phyloP scores from a whole-genome alignment of 2,113 vertebrate genomes.

The Myotis davidii region DNA sequence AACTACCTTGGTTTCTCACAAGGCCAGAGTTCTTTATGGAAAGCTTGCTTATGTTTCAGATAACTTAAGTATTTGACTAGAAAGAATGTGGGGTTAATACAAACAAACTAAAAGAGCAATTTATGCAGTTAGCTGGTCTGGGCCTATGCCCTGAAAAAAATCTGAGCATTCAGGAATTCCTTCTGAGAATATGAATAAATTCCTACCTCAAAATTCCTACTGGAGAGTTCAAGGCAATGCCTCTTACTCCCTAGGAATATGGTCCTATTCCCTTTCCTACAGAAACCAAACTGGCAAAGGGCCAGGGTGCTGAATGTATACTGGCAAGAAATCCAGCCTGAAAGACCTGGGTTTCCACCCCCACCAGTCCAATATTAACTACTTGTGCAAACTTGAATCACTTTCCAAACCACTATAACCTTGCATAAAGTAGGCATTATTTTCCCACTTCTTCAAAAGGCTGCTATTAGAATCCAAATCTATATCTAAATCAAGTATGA shows the following conservation, averaged over 20 bases:
- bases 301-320: background rate
- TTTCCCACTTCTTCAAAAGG: constrained; percentile 15
- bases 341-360: background rate
- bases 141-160: background rate
- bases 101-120: background rate
- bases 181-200: background rate
- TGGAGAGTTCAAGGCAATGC: background rate
- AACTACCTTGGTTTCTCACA: background rate
- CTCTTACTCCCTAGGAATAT: background rate
- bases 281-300: background rate
- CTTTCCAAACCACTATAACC: constrained; percentile 38
- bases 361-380: background rate
- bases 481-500: constrained; percentile 21
- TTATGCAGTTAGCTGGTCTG: background rate
- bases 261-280: background rate
- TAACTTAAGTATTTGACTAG: background rate
- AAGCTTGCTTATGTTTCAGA: background rate
- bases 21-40: background rate
- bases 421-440: background rate
- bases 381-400: background rate
- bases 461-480: constrained; percentile 1
- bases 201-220: background rate
- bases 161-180: background rate
- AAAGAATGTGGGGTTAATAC: background rate
- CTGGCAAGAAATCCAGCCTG: background rate